Evolutionary conservation across 2,797 vertebrate species (phyloP).

Genomic region (Dallia pectoralis): DNA sequence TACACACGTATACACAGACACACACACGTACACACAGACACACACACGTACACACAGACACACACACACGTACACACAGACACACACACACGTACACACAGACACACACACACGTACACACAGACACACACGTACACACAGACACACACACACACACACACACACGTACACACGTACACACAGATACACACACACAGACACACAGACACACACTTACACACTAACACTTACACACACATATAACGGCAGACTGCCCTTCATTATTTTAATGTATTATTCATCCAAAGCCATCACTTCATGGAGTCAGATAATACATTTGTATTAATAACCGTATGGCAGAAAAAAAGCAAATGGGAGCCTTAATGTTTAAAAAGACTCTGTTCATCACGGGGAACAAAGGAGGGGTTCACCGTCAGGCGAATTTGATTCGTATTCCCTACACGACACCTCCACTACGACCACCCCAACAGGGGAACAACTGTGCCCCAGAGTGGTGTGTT

Average conservation of each 20-base stretch:
- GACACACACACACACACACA: conserved; percentile 1
- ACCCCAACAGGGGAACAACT: conserved; percentile 22
- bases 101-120: conserved; percentile 7
- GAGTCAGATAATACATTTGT: conserved; percentile 68
- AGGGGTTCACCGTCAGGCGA: conserved; percentile 14
- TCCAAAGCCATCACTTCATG: conserved; percentile 58
- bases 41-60: conserved; percentile 2
- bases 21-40: too few species aligned
- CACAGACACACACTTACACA: background rate
- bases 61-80: background rate
- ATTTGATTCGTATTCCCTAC: conserved; percentile 6
- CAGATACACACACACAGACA: conserved; percentile 28
- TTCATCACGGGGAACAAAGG: conserved; percentile 9
- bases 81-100: too few species aligned
- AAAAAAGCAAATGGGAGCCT: conserved; percentile 36
- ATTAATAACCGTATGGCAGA: conserved; percentile 51
- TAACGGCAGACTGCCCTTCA: conserved; percentile 53
- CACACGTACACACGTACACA: background rate
- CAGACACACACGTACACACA: conserved; percentile 2
- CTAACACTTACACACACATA: too few species aligned
- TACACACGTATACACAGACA: background rate
- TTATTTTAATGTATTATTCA: conserved; percentile 77
- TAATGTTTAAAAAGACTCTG: conserved; percentile 31
- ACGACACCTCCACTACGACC: background rate
- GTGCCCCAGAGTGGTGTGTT: conserved; percentile 21